A percentile compares a stretch with the other conserved stretches of the same genome.
phyloP scores from a whole-genome alignment of 2,797 vertebrate species.

The Microctenopoma lineatum region DNA sequence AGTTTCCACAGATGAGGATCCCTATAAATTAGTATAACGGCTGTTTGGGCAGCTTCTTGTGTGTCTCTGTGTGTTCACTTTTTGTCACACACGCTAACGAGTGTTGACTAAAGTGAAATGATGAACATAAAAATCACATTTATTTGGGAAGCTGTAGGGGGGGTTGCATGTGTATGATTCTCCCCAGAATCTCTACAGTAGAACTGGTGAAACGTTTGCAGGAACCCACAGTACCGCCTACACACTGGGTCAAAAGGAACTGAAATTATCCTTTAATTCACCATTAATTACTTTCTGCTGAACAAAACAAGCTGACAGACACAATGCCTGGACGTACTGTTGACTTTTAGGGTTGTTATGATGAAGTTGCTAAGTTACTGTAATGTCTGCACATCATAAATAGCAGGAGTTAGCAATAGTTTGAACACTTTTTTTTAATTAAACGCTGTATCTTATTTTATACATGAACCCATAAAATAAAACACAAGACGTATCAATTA shows the following conservation, averaged over 20 bases:
- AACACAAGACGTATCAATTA: conserved; percentile 13
- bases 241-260: background rate
- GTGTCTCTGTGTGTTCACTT: too few relatives aligned
- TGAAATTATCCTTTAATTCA: background rate
- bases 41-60: too few relatives aligned
- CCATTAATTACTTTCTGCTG: background rate
- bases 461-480: conserved; percentile 37
- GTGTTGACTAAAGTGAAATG: too few relatives aligned
- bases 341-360: background rate
- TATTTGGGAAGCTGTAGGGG: too few relatives aligned
- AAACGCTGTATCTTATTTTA: conserved; percentile 10
- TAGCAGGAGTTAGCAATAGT: background rate
- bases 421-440: conserved; percentile 1
- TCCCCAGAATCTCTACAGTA: too few relatives aligned
- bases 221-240: background rate
- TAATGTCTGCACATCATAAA: background rate
- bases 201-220: background rate
- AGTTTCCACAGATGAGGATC: too few relatives aligned
- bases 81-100: too few relatives aligned
- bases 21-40: too few relatives aligned
- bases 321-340: background rate
- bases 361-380: background rate
- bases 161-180: too few relatives aligned
- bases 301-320: background rate
- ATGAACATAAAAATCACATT: too few relatives aligned